A percentile compares a stretch with the other conserved stretches of the same genome.
phyloP scores from a whole-genome alignment of 1,140 invertebrate species.

The Pemphigus obesinymphae region DNA sequence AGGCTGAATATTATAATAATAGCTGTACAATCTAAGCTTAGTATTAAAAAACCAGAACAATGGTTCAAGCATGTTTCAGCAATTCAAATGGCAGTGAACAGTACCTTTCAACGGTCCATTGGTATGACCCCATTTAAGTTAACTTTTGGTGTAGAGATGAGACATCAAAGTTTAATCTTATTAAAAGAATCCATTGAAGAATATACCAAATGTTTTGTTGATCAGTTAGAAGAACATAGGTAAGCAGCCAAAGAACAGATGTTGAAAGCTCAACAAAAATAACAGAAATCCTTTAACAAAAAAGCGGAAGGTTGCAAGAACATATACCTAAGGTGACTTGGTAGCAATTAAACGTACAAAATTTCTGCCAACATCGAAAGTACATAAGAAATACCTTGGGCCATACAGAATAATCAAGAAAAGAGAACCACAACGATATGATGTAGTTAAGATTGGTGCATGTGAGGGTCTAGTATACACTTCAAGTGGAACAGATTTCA shows the following conservation, averaged over 20 bases:
- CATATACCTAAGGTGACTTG: background rate
- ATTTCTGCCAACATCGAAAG: background rate
- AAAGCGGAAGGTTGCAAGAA: background rate
- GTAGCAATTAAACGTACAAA: background rate
- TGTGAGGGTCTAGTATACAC: background rate
- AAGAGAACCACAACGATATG: background rate
- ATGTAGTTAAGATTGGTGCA: background rate
- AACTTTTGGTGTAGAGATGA: background rate
- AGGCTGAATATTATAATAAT: background rate
- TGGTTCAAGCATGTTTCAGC: background rate
- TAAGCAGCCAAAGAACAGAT: background rate
- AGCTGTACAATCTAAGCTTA: background rate
- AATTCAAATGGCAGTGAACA: background rate
- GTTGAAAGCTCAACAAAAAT: background rate
- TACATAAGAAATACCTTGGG: no score
- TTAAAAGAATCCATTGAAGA: background rate
- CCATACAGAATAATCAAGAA: background rate
- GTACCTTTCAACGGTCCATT: background rate
- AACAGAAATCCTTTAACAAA: background rate
- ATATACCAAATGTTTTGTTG: background rate
- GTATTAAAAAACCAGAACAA: background rate
- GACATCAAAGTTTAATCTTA: background rate
- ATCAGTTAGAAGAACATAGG: background rate
- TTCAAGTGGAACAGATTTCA: background rate
- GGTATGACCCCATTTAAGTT: background rate